Base-by-base conservation (phyloP, 2,113 vertebrate genomes). In the Myxocyprinus asiaticus region DNA sequence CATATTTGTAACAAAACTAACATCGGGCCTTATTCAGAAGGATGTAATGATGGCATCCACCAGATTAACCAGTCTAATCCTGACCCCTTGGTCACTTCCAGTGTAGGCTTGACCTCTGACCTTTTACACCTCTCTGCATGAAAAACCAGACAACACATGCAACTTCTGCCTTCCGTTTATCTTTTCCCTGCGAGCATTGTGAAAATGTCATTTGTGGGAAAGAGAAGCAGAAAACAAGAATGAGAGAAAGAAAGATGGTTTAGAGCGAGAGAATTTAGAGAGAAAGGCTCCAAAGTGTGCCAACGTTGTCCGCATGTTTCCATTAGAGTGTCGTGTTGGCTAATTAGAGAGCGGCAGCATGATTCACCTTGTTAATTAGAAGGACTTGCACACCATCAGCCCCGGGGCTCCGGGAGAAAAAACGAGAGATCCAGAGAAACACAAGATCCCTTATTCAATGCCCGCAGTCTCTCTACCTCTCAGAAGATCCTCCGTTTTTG, bases 301-400 rank as follows among this genome's bases (percentile, higher is more conserved):
- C 95, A 94, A 87, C 93, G 92, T 91, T 87, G 92, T 89, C 94
- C 90, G 94, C 93, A 92, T 94, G 93, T 94, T 96, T 96, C 95
- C 92, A 94, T 96, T 95, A 95, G 94, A 95, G 97, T 96, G 96
- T 96, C 96, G 95, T 95, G 96, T 97, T 96, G 94, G 91, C 96
- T 98, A 98, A 99, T 99, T 98, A 98, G 96, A 95, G 95, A 94
- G 93, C 93, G 93, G 94, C 95, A 90, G 95, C 94, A 94, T 95
- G 96, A 96, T 97, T 97, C 98, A 99, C 97, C 98, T 98, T 97
- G 96, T 97, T 99, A 98, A 99, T 99, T 98, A 98, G 96, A 96
- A 96, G 95, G 95, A 96, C 95, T 97, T 92, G 95, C 95, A 95
- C 94, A 95, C 93, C 92, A 94, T 92, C 90, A 88, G 93, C 95